phyloP scores from a whole-genome alignment of 2,888 invertebrate genomes.

The Pollenia labialis region DNA sequence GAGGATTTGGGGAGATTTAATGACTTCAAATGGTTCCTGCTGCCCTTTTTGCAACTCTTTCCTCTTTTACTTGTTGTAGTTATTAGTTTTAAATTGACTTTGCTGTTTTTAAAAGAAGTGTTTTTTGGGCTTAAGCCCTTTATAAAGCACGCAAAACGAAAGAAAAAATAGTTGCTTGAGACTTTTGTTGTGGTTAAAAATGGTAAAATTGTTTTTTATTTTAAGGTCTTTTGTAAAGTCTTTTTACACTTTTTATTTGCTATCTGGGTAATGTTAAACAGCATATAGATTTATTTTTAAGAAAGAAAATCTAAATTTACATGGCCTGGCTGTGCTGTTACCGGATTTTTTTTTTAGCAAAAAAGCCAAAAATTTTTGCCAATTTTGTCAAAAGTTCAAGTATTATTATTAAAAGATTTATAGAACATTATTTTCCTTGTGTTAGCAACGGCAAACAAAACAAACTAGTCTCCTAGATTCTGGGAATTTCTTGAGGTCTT shows the following conservation, averaged over 20 bases:
- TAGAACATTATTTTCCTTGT: conserved; percentile 11
- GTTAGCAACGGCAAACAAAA: neutral
- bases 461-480: neutral
- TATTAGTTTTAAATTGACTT: neutral
- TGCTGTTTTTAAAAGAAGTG: neutral
- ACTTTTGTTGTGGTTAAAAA: neutral
- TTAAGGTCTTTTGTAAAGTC: neutral
- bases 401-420: conserved; percentile 44
- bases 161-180: neutral
- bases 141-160: neutral
- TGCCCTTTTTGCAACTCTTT: neutral
- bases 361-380: conserved; percentile 19
- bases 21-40: conserved; percentile 24
- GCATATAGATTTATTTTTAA: neutral
- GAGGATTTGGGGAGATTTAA: conserved; percentile 29
- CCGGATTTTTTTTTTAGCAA: neutral
- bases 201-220: too few relatives aligned
- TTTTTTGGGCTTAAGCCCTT: neutral
- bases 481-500: neutral
- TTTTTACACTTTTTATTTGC: conserved; percentile 35
- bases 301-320: conserved; percentile 9
- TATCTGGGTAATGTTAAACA: conserved; percentile 5
- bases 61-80: neutral
- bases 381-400: conserved; percentile 33
- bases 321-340: neutral